Evolutionary conservation across 2,113 vertebrate species (phyloP).

Genomic region (Callipepla californica): DNA sequence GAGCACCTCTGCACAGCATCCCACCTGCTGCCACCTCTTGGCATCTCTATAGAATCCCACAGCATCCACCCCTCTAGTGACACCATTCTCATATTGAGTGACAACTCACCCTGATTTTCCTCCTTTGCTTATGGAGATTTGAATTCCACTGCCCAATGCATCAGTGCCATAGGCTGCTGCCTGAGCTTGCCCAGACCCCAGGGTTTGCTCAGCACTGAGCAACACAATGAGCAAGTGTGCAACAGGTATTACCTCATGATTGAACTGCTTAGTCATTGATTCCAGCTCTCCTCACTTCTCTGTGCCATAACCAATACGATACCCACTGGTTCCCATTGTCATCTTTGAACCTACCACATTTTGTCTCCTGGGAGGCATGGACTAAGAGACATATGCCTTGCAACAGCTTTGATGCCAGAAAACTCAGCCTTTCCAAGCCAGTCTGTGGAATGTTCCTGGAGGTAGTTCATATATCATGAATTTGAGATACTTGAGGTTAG

Average conservation of each 20-base stretch:
- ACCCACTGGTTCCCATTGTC: neutral
- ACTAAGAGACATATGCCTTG: neutral
- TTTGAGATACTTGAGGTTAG: neutral
- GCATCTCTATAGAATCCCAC: neutral
- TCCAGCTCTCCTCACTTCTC: neutral
- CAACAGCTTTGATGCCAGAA: neutral
- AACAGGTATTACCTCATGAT: accelerated
- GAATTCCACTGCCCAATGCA: neutral
- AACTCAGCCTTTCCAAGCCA: neutral
- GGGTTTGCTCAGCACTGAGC: neutral
- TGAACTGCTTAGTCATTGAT: neutral
- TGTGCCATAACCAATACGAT: neutral
- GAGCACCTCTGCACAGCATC: neutral
- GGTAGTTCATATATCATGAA: neutral
- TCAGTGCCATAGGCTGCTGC: neutral
- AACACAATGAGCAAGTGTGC: neutral
- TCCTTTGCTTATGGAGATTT: neutral
- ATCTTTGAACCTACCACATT: neutral
- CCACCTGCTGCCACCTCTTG: neutral
- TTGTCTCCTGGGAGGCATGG: neutral
- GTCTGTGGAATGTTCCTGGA: neutral
- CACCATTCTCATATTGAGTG: accelerated
- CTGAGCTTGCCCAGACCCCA: neutral
- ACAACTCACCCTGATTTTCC: neutral
- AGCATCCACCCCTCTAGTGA: neutral